Evolutionary conservation across 2,797 vertebrate genomes (phyloP), one percentile per base, ranked within the genome.

Genomic region (Pteropus rufus): DNA sequence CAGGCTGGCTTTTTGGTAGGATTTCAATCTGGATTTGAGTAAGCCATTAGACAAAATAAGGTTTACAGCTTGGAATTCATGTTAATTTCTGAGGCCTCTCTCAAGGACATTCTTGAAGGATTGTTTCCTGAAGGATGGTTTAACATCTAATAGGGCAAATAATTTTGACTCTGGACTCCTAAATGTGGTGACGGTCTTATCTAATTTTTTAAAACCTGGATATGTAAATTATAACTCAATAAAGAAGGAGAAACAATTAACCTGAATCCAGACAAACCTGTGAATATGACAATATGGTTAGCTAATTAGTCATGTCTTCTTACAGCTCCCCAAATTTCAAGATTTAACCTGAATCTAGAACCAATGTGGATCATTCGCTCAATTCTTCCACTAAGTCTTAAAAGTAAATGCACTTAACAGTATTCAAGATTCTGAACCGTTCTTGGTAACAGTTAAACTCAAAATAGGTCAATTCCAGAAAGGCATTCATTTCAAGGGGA

Each of bases 401-500:
- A 95, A 96, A 84, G 49, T 85, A 79, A 93, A 91, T 49, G 24
- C 24, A 88, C 44, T 76, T 77, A 83, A 91, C 21, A 65, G 34
- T 75, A 86, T 73, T 82, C 34, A 16, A 96, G 81, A 96, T 94
- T 97, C 83, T 91, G 76, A 97, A 93, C 31, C 49, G 75, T 97
- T 92, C 79, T 93, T 96, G 96, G 92, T 86, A 96, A 95, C 46
- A 85, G 81, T 80, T 97, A 93, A 92, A 97, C 93, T 96, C 87
- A 91, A 92, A 93, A 96, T 79, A 97, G 95, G 98, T 98, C 97
- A 98, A 97, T 96, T 97, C 93, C 65, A 34, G 94, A 96, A 97
- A 97, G 96, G 90, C 95, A 98, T 84, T 95, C 85, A 93, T 90
- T 95, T 95, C 65, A 67, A 90, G 86, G 65, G 89, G 96, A 98